Evolutionary conservation across 2,888 invertebrate species (phyloP), one percentile per base, ranked within the genome.

Genomic region (Baronia brevicornis): DNA sequence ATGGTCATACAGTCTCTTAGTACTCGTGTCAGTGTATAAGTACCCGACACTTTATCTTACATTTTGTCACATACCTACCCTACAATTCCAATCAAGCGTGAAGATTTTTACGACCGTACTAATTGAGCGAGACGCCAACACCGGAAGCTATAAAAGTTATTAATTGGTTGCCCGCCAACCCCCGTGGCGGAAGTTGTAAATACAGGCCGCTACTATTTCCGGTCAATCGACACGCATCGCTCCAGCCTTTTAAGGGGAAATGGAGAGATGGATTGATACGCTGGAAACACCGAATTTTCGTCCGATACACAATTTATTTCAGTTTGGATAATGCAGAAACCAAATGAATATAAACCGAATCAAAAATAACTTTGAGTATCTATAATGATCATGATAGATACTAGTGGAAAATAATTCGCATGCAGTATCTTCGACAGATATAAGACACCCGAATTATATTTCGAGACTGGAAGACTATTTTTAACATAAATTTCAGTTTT

Each of bases 81-180:
- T n/a, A n/a, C 43, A 42, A 39, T 44, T 48, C 69, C 80, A 80
- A 80, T 82, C 78, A 73, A 64, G 57, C 77, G 70, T 50, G 64
- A 64, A 71, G 71, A 71, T 79, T 82, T 82, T 80, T 82, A 80
- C 72, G 65, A 63, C 59, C 46, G 63, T 46, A 61, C 67, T 82
- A 80, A 82, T 82, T 82, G 80, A 65, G 51, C 69, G 60, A 51
- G 63, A 52, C 60, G 69, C 65, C 63, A 61, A 51, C 63, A 54
- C 63, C 70, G 78, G 72, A 64, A 67, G 57, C 79, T 55, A 80
- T 80, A 80, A 80, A 79, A 78, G 79, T 78, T 80, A 80, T 80
- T 80, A 80, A 80, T 80, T 78, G 79, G 66, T 67, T 64, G 65
- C 72, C 73, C 70, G 67, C 67, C 64, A 59, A 54, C 59, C 68